Base-by-base conservation (phyloP, 2,113 vertebrate species). In the Podilymbus podiceps region DNA sequence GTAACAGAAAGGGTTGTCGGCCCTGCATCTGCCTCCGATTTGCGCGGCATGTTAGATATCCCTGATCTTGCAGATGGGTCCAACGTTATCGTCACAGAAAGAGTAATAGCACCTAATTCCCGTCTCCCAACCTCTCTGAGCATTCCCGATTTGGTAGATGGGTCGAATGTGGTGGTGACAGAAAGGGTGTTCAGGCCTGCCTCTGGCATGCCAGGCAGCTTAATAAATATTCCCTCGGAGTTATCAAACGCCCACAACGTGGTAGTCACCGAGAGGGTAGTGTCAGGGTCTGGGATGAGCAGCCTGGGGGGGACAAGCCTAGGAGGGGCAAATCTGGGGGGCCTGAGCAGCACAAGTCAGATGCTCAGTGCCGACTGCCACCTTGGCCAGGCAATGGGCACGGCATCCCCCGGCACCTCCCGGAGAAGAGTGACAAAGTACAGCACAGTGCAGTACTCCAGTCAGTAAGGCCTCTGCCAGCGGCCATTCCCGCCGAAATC, bases 41-140 rank as follows among this genome's bases (percentile, higher is more conserved):
- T 98, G 19, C 98, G 97, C 0, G 97, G 98, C 59, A 98, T 98
- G 96, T 82, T 98, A 67, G 98, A 98, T 72, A 98, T 98, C 64
- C 97, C 98, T 0, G 98, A 98, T 28, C 88, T 98, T 53, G 44
- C 98, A 76, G 98, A 98, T 5, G 98, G 98, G 11, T 98, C 98
- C 38, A 98, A 98, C 0, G 96, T 98, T 4, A 98, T 98, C 23
- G 98, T 98, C 88, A 98, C 98, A 0, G 98, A 98, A 96, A 98
- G 98, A 93, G 97, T 98, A 13, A 98, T 98, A 2, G 97, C 98
- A 0, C 98, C 98, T 31, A 95, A 97, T 75, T 97, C 98, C 55
- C 94, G 98, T 33, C 94, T 98, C 28, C 98, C 98, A 0, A 30
- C 97, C 20, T 96, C 98, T 84, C 87, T 98, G 56, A 98, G 96